Percentiles rank a stretch among this genome's conserved stretches.
phyloP scores from a whole-genome alignment of 2,797 vertebrate species.

The Ispidina lecontei region DNA sequence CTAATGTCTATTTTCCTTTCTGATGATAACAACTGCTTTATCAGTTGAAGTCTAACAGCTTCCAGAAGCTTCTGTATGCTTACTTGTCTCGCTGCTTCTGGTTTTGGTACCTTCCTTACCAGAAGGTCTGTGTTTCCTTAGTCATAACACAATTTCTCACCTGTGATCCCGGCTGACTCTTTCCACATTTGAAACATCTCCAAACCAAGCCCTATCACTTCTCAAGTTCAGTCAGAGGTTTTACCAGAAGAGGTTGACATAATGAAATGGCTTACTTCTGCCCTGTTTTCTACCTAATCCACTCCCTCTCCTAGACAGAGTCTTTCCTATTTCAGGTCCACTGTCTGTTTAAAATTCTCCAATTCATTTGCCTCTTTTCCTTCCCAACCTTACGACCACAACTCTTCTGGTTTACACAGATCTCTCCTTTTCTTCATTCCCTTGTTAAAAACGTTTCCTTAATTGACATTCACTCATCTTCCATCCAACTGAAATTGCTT shows the following conservation, averaged over 20 bases:
- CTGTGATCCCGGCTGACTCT: not conserved
- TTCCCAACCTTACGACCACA: not conserved
- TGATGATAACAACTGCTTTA: conserved; percentile 17
- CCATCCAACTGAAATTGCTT: not conserved
- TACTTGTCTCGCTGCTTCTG: not conserved
- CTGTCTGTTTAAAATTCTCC: not conserved
- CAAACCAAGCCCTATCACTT: not conserved
- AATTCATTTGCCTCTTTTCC: not conserved
- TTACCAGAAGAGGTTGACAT: not conserved
- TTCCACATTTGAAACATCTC: not conserved
- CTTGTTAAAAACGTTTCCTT: not conserved
- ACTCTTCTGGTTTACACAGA: not conserved
- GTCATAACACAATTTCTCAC: not conserved
- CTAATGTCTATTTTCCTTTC: conserved; percentile 29
- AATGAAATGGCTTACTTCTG: not conserved
- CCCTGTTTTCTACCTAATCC: not conserved
- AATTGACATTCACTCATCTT: not conserved
- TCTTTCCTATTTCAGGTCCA: not conserved
- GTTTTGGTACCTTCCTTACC: not conserved
- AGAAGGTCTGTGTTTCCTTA: not conserved
- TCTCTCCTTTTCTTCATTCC: not conserved
- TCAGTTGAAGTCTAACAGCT: not conserved
- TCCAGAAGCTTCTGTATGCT: conserved; percentile 17
- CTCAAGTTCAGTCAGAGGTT: not conserved
- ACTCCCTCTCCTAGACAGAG: not conserved